Evolutionary conservation across 2,888 invertebrate species (phyloP), one percentile per base, ranked within the genome.

Genomic region (Platerodrilus igneus): DNA sequence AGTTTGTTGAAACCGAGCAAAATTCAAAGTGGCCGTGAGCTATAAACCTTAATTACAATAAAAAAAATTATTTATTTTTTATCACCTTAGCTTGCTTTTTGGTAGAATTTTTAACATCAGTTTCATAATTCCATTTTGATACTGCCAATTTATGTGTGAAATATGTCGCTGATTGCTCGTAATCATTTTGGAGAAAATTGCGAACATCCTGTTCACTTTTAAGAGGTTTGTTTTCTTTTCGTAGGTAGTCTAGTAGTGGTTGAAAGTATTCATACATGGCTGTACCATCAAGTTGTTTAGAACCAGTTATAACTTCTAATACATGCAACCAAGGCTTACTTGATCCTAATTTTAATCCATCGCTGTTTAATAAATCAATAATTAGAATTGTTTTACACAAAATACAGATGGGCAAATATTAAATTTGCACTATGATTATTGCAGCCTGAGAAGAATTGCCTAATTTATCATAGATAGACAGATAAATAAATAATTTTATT

Each of bases 181-280:
- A 35, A 13, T 16, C 26, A 5, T 26, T 35, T 10, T 5, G 9
- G 6, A 29, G 11, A 51, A 77, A 78, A 51, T 29, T 29, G 3
- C 3, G 17, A 9, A 29, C 6, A 10, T 29, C 29, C 13, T 48
- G 29, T 10, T 56, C 44, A n/a, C n/a, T n/a, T n/a, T n/a, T n/a
- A n/a, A n/a, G n/a, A n/a, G n/a, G n/a, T 0, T 39, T 14, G 51
- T 77, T 79, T 51, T 76, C 68, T 27, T 63, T 53, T 31, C 60
- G 55, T 2, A 79, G 60, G 69, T 72, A 79, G 18, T 73, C 65
- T 21, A 67, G 59, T n/a, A 79, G 56, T 1, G 78, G 78, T 30
- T 69, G 58, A 55, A 79, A 79, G 53, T 77, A 79, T 48, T 77
- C 74, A 21, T 77, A 44, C 3, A 79, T 57, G 5, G 77, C 72